These are phyloP conservation scores for Acrocephalus kingi DNA, from an alignment of 2,113 vertebrate genomes.

Conservation along the genomic window DNA sequence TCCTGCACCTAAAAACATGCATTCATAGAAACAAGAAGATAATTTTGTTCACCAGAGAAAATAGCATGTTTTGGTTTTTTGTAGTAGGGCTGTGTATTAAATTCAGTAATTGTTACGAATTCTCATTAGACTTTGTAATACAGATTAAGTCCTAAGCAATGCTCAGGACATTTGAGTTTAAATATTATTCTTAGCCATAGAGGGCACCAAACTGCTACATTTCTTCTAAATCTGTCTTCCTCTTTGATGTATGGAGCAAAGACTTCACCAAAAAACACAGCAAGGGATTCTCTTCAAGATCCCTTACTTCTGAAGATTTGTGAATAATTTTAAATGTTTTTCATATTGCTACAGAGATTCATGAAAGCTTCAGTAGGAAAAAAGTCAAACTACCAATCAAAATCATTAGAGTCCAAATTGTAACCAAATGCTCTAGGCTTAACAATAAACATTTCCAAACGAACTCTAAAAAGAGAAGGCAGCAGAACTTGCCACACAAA, in stretches of 20 bases:
- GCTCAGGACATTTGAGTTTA: not conserved
- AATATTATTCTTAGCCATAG: slow-evolving; percentile 37
- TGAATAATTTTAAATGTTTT: not conserved
- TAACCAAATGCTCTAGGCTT: not conserved
- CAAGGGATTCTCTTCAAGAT: not conserved
- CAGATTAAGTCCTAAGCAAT: not conserved
- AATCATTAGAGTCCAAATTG: slow-evolving; percentile 5
- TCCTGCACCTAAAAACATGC: not conserved
- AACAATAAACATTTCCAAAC: slow-evolving; percentile 21
- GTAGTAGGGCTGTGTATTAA: not conserved
- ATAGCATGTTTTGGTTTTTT: not conserved
- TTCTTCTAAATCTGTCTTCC: not conserved
- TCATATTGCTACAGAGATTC: not conserved
- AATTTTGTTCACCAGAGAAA: not conserved
- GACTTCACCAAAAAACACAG: not conserved
- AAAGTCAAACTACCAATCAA: not conserved
- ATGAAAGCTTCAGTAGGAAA: not conserved
- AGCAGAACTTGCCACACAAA: not conserved
- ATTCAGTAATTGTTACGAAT: not conserved
- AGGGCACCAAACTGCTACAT: slow-evolving; percentile 57
- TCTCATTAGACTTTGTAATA: not conserved
- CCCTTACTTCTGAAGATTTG: not conserved
- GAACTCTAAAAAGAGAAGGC: not conserved
- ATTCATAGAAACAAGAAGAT: not conserved
- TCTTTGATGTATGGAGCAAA: not conserved